A percentile compares a stretch with the other conserved stretches of the same genome.
Conservation (phyloP, 2,113 vertebrate genomes). For the Pionites leucogaster region DNA sequence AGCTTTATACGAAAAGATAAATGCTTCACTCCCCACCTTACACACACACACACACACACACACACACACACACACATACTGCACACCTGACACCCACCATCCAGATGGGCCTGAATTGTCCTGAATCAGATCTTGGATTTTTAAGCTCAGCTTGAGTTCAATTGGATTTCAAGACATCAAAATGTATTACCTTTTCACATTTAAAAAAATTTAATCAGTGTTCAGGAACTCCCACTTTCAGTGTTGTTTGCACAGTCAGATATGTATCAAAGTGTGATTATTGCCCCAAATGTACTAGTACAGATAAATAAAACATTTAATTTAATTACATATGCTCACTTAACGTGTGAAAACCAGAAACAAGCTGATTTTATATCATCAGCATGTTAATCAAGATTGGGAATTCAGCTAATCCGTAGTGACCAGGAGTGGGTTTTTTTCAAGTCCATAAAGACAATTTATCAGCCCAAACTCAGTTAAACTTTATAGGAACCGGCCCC, state of each 20-base stretch:
- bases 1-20: conserved; percentile 44
- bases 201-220: not conserved
- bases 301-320: not conserved
- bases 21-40: conserved; percentile 23
- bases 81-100: conserved; percentile 35
- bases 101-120: conserved; percentile 24
- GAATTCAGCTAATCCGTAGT: not conserved
- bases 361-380: not conserved
- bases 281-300: not conserved
- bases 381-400: not conserved
- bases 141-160: conserved; percentile 17
- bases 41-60: not conserved
- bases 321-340: not conserved
- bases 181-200: not conserved
- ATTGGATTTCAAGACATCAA: conserved; percentile 8
- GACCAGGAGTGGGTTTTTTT: not conserved
- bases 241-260: not conserved
- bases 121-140: conserved; percentile 4
- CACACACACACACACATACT: not conserved
- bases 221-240: not conserved
- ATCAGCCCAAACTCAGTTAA: conserved; percentile 16
- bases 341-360: not conserved
- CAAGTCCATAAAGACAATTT: conserved; percentile 18
- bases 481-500: not conserved
- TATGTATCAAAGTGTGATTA: not conserved